Evolutionary conservation across 2,113 vertebrate genomes (phyloP), one percentile per base, ranked within the genome.

Genomic region (Xiphophorus couchianus): DNA sequence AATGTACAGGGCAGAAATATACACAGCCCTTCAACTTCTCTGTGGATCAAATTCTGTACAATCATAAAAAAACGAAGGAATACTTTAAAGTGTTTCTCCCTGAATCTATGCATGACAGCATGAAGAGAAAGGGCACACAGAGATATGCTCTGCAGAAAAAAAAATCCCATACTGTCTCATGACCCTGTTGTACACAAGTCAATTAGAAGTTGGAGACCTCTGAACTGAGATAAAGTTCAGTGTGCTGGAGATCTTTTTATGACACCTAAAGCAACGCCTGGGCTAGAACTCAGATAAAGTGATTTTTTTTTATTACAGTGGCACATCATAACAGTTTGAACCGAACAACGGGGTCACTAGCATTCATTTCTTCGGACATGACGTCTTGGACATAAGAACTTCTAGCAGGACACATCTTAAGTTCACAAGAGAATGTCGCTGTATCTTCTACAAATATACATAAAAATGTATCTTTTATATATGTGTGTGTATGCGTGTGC

Each of bases 231-330:
- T 93, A 93, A 94, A 94, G 95, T 92, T 90, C 95, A 96, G 94
- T 88, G 94, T 96, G 93, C 95, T 89, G 90, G 87, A 87, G 88
- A 73, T 88, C 93, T 94, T 96, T 97, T 97, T 95, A 95, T 95
- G 95, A 96, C 95, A 92, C 88, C 93, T 51, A 86, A 93, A 92
- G 93, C 93, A 94, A 93, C 42, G 64, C 62, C 92, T 91, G 94
- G 94, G 94, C 93, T 90, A 94, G 89, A 91, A 94, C 93, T 94
- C 84, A 96, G 96, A 98, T 96, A 97, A 97, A 96, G 94, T 93
- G 54, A 69, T 91, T 7, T 96, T 91, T 19, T 96, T 90, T 97
- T 96, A 97, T 94, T 94, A 94, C 95, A 39, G 85, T 66, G 76
- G 84, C 89, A 74, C 73, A 71, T 82, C 76, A 87, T 86, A 90